phyloP scores from a whole-genome alignment of 2,888 invertebrate species.

The Drosophila dives region DNA sequence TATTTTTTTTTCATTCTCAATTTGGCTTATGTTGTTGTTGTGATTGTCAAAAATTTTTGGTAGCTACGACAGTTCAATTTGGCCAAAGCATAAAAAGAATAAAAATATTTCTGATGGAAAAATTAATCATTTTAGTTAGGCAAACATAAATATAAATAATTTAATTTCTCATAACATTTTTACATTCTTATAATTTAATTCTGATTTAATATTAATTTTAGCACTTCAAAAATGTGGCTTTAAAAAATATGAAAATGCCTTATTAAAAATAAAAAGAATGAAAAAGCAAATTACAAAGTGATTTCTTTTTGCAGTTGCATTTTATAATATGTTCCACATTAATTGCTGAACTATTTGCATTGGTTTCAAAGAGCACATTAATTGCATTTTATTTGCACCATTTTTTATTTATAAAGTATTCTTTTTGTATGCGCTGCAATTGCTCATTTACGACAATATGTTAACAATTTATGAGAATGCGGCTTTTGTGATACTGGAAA shows the following conservation, averaged over 20 bases:
- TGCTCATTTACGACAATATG: conserved; percentile 28
- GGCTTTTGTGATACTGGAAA: conserved; percentile 32
- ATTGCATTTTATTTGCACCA: not conserved
- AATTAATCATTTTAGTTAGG: not conserved
- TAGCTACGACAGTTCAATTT: conserved; percentile 2
- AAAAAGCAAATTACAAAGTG: not conserved
- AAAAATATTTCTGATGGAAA: not conserved
- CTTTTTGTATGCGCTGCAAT: not conserved
- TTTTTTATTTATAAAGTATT: conserved; percentile 6
- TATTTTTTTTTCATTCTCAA: conserved; percentile 11
- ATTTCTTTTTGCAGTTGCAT: conserved; percentile 5
- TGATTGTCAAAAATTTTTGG: conserved; percentile 41
- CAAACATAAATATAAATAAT: not conserved
- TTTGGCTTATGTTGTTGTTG: not conserved
- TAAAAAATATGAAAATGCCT: not conserved
- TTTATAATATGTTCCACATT: conserved; percentile 5
- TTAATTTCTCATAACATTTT: not conserved
- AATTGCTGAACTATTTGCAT: conserved; percentile 7
- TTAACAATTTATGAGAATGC: conserved; percentile 36
- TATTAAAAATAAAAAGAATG: too few relatives aligned
- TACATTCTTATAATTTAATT: not conserved
- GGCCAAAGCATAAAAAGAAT: not conserved
- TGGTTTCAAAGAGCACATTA: conserved; percentile 1
- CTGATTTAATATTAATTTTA: not conserved
- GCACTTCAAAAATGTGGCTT: not conserved